Base-by-base conservation (phyloP, 1,140 invertebrate species). In the Akabosia matsudoensis region DNA sequence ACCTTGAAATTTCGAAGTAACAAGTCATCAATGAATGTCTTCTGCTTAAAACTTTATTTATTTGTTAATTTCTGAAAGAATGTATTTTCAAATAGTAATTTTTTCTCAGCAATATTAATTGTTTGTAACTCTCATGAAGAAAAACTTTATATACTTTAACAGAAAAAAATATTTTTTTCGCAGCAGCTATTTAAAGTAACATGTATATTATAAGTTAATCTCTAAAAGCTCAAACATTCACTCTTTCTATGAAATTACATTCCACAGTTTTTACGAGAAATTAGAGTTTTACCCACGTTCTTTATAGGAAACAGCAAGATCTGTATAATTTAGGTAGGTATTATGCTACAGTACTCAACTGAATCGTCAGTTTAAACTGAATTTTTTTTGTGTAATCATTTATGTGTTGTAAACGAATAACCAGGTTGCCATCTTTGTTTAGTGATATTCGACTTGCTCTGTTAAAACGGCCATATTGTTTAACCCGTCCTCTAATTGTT, bases 141-240 rank as follows among this genome's bases (percentile, higher is more conserved):
- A n/a, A n/a, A n/a, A n/a, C n/a, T n/a, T n/a, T n/a, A n/a, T n/a
- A n/a, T n/a, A n/a, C n/a, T n/a, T n/a, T n/a, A n/a, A n/a, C n/a
- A n/a, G n/a, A n/a, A n/a, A n/a, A n/a, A n/a, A n/a, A n/a, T n/a
- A n/a, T n/a, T n/a, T n/a, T 67, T 67, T 67, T 67, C 31, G 10
- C 30, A 31, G 13, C 7, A 2, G 28, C 28, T 7, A 7, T 30
- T 31, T 7, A 61, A 61, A n/a, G 61, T 16, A 2, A 31, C 30
- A 7, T 67, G 61, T 61, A 22, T 14, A 7, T 61, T 61, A 61
- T 7, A 7, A 4, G 4, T n/a, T n/a, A 14, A n/a, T n/a, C n/a
- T n/a, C 24, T 61, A n/a, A 61, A 61, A 61, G 61, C 61, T 67
- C 61, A 67, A 67, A 30, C 54, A 22, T n/a, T 4, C 54, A 56